phyloP scores from a whole-genome alignment of 2,113 vertebrate genomes.

The Mesembrinibis cayennensis region DNA sequence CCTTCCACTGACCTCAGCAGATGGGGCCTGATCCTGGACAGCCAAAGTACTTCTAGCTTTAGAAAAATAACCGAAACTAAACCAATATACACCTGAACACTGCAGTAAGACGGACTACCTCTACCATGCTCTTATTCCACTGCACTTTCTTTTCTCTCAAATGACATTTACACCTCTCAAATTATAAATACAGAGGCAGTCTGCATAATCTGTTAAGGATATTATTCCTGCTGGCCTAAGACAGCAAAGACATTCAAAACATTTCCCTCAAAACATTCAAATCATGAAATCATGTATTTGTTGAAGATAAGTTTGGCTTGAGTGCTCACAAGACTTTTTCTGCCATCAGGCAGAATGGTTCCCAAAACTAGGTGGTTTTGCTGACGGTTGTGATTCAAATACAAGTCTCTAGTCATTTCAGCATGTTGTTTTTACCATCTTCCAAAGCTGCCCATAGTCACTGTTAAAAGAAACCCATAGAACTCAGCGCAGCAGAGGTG shows the following conservation, averaged over 20 bases:
- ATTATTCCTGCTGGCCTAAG: background rate
- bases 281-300: background rate
- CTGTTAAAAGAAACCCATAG: slow-evolving; percentile 36
- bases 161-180: background rate
- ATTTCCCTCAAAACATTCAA: background rate
- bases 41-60: background rate
- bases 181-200: background rate
- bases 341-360: background rate
- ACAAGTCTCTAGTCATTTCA: background rate
- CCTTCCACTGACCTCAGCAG: background rate
- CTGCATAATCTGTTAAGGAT: background rate
- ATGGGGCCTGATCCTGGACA: background rate
- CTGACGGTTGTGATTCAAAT: slow-evolving; percentile 4
- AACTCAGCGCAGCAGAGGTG: background rate
- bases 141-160: background rate
- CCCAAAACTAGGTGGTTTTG: background rate
- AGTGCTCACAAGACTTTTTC: background rate
- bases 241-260: background rate
- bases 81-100: background rate
- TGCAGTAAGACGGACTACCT: background rate
- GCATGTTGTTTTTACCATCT: background rate
- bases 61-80: background rate
- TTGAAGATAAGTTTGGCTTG: background rate
- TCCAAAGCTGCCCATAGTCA: background rate
- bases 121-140: background rate